Evolutionary conservation across 2,888 invertebrate genomes (phyloP), one percentile per base, ranked within the genome.

Genomic region (Drosophila glabriapex): DNA sequence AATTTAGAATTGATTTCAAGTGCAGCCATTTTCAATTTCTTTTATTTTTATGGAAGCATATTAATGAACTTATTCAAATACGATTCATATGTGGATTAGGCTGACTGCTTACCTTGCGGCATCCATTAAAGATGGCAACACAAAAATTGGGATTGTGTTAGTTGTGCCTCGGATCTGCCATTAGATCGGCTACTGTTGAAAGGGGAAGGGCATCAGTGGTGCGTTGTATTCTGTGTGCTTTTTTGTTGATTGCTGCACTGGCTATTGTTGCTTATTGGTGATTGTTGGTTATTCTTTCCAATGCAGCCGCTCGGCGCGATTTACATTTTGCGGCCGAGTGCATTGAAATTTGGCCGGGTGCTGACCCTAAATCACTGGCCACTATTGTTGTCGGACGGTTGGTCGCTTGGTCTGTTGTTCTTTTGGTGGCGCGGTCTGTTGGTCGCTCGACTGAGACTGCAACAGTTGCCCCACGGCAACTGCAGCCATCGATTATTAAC

Each of bases 401-500:
- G 54, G 25, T 12, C 43, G n/a, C 28, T 22, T 35, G 46, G 35
- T 19, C 33, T 31, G 58, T 33, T 49, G 35, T 65, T 49, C 59
- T 37, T 54, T 31, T 37, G 41, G 59, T 31, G 29, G 25, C 25
- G 50, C 50, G 49, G 50, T 29, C 16, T 35, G 53, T n/a, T 19
- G 46, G 55, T 14, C 33, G 53, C 31, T 19, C 41, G 37, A n/a
- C 53, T n/a, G 65, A 58, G 59, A 66, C 66, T 68, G 78, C 82
- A 80, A 75, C 78, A 75, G 80, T 79, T 78, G 76, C 75, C 52
- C 58, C 67, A 61, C 74, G 54, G 70, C 70, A 62, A 59, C 67
- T 68, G 84, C 72, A 84, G 82, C 62, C 82, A 87, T 83, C 85
- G 83, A 83, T 87, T 87, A 87, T 84, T 75, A 81, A 86, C 78